These are phyloP conservation scores for Delphinus delphis DNA, from an alignment of 2,113 vertebrate genomes.

Conservation along the genomic window DNA sequence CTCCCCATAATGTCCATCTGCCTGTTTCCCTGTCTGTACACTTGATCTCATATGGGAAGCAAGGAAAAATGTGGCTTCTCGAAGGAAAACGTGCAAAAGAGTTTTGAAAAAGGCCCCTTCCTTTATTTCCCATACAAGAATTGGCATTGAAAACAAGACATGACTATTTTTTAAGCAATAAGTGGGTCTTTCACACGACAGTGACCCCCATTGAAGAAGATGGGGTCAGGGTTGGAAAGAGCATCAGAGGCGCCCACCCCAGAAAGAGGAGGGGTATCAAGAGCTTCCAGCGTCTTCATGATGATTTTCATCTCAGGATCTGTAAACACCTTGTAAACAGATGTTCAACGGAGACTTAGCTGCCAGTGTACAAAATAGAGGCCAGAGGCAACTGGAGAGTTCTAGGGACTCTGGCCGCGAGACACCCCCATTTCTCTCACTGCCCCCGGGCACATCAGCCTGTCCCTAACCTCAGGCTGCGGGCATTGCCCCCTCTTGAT, in stretches of 20 bases:
- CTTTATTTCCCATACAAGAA: neutral
- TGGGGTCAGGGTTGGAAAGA: neutral
- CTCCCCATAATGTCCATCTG: neutral
- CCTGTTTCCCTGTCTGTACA: neutral
- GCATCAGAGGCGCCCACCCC: neutral
- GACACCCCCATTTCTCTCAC: neutral
- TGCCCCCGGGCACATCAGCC: rapidly evolving
- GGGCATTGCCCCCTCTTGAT: neutral
- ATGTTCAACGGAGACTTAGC: neutral
- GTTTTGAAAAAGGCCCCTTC: neutral
- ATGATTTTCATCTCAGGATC: neutral
- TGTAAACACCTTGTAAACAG: neutral
- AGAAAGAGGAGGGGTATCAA: neutral
- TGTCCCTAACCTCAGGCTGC: neutral
- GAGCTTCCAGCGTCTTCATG: neutral
- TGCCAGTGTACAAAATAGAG: neutral
- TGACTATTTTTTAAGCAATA: neutral
- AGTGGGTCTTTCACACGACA: neutral
- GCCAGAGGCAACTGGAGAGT: neutral
- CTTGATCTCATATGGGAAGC: neutral
- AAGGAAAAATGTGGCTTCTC: neutral
- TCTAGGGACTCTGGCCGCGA: neutral
- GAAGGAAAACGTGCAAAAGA: neutral
- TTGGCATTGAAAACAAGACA: neutral
- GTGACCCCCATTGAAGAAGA: neutral